Evolutionary conservation across 2,113 vertebrate species (phyloP), one percentile per base, ranked within the genome.

Genomic region (Sturnira hondurensis): DNA sequence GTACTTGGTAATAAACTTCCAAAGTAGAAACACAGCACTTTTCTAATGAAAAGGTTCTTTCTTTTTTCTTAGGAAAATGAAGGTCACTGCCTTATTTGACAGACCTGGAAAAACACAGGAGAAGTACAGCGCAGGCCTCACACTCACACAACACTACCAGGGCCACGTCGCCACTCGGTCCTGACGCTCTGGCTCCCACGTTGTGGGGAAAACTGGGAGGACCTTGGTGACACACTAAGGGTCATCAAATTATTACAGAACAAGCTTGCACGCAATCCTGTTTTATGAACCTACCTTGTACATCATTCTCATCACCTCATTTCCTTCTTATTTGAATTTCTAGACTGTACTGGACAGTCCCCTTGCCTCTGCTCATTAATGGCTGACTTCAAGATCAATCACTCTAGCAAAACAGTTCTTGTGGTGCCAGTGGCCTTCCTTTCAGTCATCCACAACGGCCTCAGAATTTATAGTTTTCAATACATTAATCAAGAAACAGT

Each of bases 241-340:
- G 67, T 81, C 31, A 11, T 14, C 26, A 50, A 73, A 68, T 45
- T 38, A 43, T 45, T 33, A 95, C 0, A 47, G 17, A 33, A 91
- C 38, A 83, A 68, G 52, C 76, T 78, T 86, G 36, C 33, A 54
- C 1, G 1, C 71, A 70, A 86, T 45, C 52, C 19, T 12, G 0
- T 56, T 56, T 47, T 54, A 16, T 12, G 41, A 86, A 54, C 65
- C 24, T 43, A 67, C 74, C 52, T 78, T 70, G 36, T 65, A 24
- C 19, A 10, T 86, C 36, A 76, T 54, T 71, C 43, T 28, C 5
- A 89, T 11, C 41, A 76, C 47, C 20, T 87, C 81, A 76, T 91
- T 80, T 74, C 56, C 56, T 74, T 73, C 84, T 84, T 76, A 88
- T 76, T 61, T 82, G 36, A 81, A 54, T 76, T 93, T 95, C 71